Evolutionary conservation across 64 coral and sea anemone genomes (phyloP).

Genomic region (Montipora cactus): DNA sequence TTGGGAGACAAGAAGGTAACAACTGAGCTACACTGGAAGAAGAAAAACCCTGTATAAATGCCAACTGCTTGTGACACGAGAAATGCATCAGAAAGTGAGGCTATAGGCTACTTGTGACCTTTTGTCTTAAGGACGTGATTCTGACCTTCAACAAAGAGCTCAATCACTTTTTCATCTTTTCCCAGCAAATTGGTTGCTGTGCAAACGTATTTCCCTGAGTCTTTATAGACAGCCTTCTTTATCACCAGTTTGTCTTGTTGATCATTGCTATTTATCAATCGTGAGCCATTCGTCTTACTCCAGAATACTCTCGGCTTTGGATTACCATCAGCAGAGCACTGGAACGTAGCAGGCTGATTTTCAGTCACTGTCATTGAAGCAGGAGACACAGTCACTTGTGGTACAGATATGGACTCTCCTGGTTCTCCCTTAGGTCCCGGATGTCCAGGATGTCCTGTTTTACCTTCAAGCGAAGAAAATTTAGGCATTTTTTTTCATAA

Average conservation of each 20-base stretch:
- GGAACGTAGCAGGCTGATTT: slow-evolving; percentile 23
- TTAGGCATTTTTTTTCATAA: neutral
- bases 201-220: slow-evolving; percentile 38
- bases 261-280: neutral
- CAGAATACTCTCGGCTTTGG: slow-evolving; percentile 18
- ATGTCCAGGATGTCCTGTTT: neutral
- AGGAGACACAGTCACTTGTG: slow-evolving; percentile 34
- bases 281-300: slow-evolving; percentile 29
- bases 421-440: neutral
- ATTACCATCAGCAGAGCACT: slow-evolving; percentile 43
- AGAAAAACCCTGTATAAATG: too few species aligned
- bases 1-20: too few species aligned
- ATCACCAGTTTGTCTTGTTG: neutral
- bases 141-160: slow-evolving; percentile 28
- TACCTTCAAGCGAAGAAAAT: neutral
- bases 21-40: too few species aligned
- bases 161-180: neutral
- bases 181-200: slow-evolving; percentile 36
- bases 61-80: too few species aligned
- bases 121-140: too few species aligned
- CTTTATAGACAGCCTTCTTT: neutral
- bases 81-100: too few species aligned
- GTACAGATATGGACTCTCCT: slow-evolving; percentile 5
- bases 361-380: slow-evolving; percentile 41
- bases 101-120: too few species aligned